Conservation (phyloP, 2,888 invertebrate genomes). For the Heliconius sara region DNA sequence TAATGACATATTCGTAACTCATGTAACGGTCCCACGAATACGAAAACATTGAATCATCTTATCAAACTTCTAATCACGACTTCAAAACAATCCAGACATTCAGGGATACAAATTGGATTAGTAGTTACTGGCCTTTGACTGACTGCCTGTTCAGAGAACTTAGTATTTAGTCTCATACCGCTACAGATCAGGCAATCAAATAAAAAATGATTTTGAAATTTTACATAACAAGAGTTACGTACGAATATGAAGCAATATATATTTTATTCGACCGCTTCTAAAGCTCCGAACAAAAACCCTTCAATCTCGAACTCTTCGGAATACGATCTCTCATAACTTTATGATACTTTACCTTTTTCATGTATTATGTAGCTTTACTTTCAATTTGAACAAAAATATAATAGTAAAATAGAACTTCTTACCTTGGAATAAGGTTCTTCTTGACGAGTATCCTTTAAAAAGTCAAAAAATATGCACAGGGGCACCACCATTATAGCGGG, state of each 20-base stretch:
- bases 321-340: conserved; percentile 59
- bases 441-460: conserved; percentile 84
- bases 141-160: conserved; percentile 50
- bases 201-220: conserved; percentile 28
- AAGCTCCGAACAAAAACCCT: conserved; percentile 57
- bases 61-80: conserved; percentile 70
- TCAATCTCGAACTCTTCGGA: conserved; percentile 55
- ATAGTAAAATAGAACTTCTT: conserved; percentile 52
- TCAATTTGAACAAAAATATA: conserved; percentile 3
- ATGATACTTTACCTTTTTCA: conserved; percentile 51
- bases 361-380: conserved; percentile 29
- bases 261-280: conserved; percentile 54
- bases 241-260: conserved; percentile 43
- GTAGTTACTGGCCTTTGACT: conserved; percentile 55
- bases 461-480: conserved; percentile 95
- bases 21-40: conserved; percentile 44
- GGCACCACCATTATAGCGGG: conserved; percentile 96
- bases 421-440: conserved; percentile 84
- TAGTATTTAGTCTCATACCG: conserved; percentile 10
- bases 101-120: conserved; percentile 64
- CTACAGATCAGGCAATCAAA: conserved; percentile 7
- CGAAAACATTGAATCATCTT: conserved; percentile 54
- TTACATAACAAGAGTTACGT: conserved; percentile 27
- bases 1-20: conserved; percentile 26
- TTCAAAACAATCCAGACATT: conserved; percentile 74